Evolutionary conservation across 2,113 vertebrate genomes (phyloP), one percentile per base, ranked within the genome.

Genomic region (Microcebus ravelobensis): DNA sequence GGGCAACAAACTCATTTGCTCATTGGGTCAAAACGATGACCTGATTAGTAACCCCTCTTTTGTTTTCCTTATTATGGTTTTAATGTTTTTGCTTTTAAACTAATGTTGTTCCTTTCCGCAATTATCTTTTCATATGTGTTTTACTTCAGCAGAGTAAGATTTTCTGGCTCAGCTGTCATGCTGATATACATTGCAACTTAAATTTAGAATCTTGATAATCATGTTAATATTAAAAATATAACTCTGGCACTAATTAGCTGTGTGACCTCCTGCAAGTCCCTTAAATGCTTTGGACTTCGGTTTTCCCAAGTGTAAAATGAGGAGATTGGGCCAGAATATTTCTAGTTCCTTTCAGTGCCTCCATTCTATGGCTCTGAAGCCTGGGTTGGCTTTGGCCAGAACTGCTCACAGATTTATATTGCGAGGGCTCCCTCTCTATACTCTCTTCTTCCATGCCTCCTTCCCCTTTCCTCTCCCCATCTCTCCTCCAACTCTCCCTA

Each of bases 1-100:
- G 52, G 93, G 86, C 59, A 45, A 89, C 77, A 57, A 29, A 89
- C 68, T 70, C 89, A 5, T 59, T 27, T 94, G 59, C 81, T 68
- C 45, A 21, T 55, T 0, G 65, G 52, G 86, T 94, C n/a, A 70
- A 84, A 87, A 90, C 6, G 59, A n/a, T 91, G 70, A 65, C 48
- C 95, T 95, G 50, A 42, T 8, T 29, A n/a, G 52, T 5, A 9
- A 7, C 6, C 17, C 12, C 17, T 55, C 12, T 67, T 82, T 83
- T 63, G 10, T 29, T 63, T 76, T 76, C 57, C 29, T 84, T 42
- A 23, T 45, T 45, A 25, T 14, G 63, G 11, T 65, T 65, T 80
- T 71, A 8, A 76, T 59, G 20, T 42, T 68, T 94, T 79, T 68
- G 36, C n/a, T 67, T 95, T 91, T 63, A 36, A 76, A 23, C 68